These are phyloP conservation scores for Coleophora deauratella DNA, from an alignment of 2,888 invertebrate species.

Conservation along the genomic window DNA sequence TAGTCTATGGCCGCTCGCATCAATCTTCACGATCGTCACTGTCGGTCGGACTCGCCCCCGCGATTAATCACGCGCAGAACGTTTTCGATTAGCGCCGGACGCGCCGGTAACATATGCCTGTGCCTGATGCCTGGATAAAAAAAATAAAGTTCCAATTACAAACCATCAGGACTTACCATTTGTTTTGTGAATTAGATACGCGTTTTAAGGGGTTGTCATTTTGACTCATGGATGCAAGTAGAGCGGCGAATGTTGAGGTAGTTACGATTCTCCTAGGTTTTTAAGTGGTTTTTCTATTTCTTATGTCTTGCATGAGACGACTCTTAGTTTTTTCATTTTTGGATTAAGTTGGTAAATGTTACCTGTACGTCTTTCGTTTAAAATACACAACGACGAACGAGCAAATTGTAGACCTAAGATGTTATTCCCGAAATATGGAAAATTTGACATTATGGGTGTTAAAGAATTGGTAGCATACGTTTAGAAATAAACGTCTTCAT, in stretches of 20 bases:
- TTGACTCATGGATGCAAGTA: too few relatives aligned
- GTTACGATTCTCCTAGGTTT: too few relatives aligned
- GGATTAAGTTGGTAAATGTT: too few relatives aligned
- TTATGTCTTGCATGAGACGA: too few relatives aligned
- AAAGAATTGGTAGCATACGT: too few relatives aligned
- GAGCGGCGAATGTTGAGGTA: conserved; percentile 12
- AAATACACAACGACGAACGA: too few relatives aligned
- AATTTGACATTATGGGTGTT: too few relatives aligned
- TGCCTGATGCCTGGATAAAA: conserved; percentile 6
- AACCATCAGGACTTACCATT: conserved; percentile 30
- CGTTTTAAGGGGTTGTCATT: not conserved
- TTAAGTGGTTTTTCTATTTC: conserved; percentile 6
- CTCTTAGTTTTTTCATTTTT: too few relatives aligned
- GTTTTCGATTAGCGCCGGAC: conserved; percentile 65
- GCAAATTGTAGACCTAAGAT: too few relatives aligned
- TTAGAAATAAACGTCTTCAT: too few relatives aligned
- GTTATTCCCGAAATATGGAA: too few relatives aligned
- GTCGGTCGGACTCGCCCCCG: conserved; percentile 51
- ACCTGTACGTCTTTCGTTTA: too few relatives aligned
- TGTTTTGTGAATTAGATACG: conserved; percentile 21
- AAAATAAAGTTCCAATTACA: conserved; percentile 52
- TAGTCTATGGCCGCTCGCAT: conserved; percentile 34
- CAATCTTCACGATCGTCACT: conserved; percentile 62
- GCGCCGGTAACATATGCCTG: conserved; percentile 14
- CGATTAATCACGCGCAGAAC: conserved; percentile 60